Conservation (phyloP, 1,140 invertebrate genomes). For the Brachystomella parvula region DNA sequence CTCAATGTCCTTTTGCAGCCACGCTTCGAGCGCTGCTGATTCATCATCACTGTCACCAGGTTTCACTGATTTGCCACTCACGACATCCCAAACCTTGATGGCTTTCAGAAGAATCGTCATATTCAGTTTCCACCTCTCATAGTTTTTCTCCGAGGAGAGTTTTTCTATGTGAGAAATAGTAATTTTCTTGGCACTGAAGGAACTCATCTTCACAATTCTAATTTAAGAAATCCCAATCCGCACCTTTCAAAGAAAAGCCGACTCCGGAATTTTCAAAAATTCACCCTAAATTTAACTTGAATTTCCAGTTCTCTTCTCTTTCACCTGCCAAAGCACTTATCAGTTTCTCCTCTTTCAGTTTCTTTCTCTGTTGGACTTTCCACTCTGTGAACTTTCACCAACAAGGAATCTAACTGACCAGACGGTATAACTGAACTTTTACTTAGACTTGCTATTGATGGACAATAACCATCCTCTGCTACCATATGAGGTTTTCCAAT, state of each 20-base stretch:
- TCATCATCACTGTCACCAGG: neutral
- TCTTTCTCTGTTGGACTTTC: too few relatives aligned
- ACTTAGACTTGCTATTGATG: too few relatives aligned
- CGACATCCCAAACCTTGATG: constrained; percentile 1
- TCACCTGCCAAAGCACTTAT: too few relatives aligned
- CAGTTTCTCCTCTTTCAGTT: too few relatives aligned
- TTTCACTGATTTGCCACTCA: neutral
- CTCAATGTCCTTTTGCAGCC: neutral
- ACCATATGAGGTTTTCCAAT: neutral
- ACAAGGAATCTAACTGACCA: too few relatives aligned
- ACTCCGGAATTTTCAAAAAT: neutral
- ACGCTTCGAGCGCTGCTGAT: too few relatives aligned
- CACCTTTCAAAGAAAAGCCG: too few relatives aligned
- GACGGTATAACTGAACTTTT: too few relatives aligned
- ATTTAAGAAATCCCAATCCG: neutral
- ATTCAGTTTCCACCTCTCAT: neutral
- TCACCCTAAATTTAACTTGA: too few relatives aligned
- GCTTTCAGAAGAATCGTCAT: neutral
- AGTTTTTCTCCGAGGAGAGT: neutral
- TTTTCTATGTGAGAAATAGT: neutral
- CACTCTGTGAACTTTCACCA: too few relatives aligned
- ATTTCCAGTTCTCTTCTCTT: too few relatives aligned
- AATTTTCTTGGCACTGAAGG: neutral
- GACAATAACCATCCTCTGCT: neutral
- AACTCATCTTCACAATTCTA: neutral